phyloP scores from a whole-genome alignment of 2,888 invertebrate species.

The Onchidella celtica region DNA sequence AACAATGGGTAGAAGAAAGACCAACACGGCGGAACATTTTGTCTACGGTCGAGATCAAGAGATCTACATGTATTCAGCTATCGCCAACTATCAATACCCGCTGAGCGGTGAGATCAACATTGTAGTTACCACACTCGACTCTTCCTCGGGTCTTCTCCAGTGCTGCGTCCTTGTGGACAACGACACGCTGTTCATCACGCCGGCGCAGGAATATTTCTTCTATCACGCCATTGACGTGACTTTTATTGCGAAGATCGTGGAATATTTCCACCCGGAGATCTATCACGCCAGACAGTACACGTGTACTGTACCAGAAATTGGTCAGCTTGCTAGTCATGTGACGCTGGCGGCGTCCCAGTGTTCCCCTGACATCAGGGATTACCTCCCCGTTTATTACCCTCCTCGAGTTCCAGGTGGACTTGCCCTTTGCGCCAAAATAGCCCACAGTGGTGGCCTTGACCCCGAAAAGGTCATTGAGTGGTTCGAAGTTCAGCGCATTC shows the following conservation, averaged over 20 bases:
- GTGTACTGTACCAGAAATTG: conserved; percentile 46
- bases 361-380: conserved; percentile 38
- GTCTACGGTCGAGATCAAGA: not conserved
- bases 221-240: conserved; percentile 41
- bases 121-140: conserved; percentile 49
- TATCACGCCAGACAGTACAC: conserved; percentile 25
- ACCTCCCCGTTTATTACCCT: conserved; percentile 40
- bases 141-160: not conserved
- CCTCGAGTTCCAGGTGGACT: conserved; percentile 30
- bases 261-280: conserved; percentile 21
- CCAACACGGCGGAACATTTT: conserved; percentile 21
- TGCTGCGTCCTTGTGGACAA: conserved; percentile 49
- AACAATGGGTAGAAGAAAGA: not conserved
- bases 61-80: conserved; percentile 52
- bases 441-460: conserved; percentile 46
- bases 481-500: conserved; percentile 54
- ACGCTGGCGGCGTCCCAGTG: conserved; percentile 36
- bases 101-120: conserved; percentile 41
- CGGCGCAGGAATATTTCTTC: conserved; percentile 34
- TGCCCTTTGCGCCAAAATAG: conserved; percentile 52
- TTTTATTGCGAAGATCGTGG: conserved; percentile 9
- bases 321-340: conserved; percentile 39
- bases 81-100: conserved; percentile 48
- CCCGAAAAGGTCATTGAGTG: conserved; percentile 54
- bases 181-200: conserved; percentile 28